These are phyloP conservation scores for Seriola rivoliana DNA, from an alignment of 2,113 vertebrate species.

Conservation along the genomic window DNA sequence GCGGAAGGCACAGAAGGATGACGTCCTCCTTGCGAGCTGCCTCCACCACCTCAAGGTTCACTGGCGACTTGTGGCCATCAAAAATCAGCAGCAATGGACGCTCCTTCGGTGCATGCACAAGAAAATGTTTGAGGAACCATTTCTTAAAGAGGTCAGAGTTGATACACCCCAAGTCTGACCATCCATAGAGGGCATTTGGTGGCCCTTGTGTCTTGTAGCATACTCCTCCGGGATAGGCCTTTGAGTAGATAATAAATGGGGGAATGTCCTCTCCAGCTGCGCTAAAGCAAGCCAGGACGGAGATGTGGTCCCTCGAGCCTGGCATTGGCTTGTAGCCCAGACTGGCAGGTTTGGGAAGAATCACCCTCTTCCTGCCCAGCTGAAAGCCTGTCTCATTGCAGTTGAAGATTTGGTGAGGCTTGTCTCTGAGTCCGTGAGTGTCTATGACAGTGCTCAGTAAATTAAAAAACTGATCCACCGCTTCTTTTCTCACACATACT, in stretches of 20 bases:
- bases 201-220: slow-evolving; percentile 80
- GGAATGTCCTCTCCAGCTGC: slow-evolving; percentile 73
- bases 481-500: slow-evolving; percentile 73
- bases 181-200: slow-evolving; percentile 71
- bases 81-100: slow-evolving; percentile 76
- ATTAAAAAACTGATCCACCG: slow-evolving; percentile 74
- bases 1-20: slow-evolving; percentile 73
- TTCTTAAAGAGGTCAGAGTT: slow-evolving; percentile 80
- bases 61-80: slow-evolving; percentile 73
- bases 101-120: slow-evolving; percentile 57
- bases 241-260: slow-evolving; percentile 79
- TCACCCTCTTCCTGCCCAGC: slow-evolving; percentile 69
- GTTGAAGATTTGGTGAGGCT: slow-evolving; percentile 74
- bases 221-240: slow-evolving; percentile 76
- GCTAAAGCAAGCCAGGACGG: slow-evolving; percentile 73
- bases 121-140: slow-evolving; percentile 80
- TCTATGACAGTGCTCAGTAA: slow-evolving; percentile 67
- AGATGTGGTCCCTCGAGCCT: slow-evolving; percentile 72
- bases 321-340: slow-evolving; percentile 65
- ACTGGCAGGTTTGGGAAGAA: slow-evolving; percentile 64
- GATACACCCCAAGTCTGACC: slow-evolving; percentile 71
- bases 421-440: slow-evolving; percentile 60
- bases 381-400: slow-evolving; percentile 75
- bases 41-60: slow-evolving; percentile 80
- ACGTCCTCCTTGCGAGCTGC: slow-evolving; percentile 69